Base-by-base conservation (phyloP, 2,888 invertebrate genomes). In the Chaetogeoica ovagalla region DNA sequence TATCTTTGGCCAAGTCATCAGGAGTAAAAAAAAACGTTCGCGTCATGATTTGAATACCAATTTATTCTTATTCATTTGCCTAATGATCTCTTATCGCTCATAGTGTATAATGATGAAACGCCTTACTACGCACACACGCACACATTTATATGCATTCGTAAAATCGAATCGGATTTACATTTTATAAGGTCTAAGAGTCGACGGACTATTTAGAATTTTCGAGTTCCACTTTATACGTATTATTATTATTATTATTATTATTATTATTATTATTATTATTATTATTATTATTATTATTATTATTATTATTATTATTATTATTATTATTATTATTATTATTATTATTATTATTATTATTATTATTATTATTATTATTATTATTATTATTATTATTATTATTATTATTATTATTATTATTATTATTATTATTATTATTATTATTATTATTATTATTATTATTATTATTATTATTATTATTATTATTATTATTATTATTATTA, bases 61-160 rank as follows among this genome's bases (percentile, higher is more conserved):
- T 65, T 65, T 65, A 55, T 74, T 74, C 63, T 74, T 63, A 74
- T 74, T 74, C 73, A 55, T 74, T 74, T 74, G 63, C 73, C 73
- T 74, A 74, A 74, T 74, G 73, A 74, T 74, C 73, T 74, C 55
- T 74, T 74, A 74, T 74, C 73, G 73, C 21, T 30, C 21, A 43
- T 37, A 69, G 15, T 30, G 30, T 37, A 63, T 4, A 30, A 30
- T 4, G 30, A 73, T 63, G 37, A 62, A 63, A 73, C 30, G 30
- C 62, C 37, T 17, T 60, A 21, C 23, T 39, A 23, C 21, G 60
- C 43, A 23, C 8, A 55, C 19, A 23, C 21, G 60, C 43, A 23
- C 8, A 55, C 19, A 52, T 68, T 43, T 48, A 13, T 48, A 19
- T 48, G 48, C 30, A 39, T 39, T 52, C 30, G 30, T 63, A 55